Conservation (phyloP, 2,888 invertebrate species). For the Argynnis bischoffii region DNA sequence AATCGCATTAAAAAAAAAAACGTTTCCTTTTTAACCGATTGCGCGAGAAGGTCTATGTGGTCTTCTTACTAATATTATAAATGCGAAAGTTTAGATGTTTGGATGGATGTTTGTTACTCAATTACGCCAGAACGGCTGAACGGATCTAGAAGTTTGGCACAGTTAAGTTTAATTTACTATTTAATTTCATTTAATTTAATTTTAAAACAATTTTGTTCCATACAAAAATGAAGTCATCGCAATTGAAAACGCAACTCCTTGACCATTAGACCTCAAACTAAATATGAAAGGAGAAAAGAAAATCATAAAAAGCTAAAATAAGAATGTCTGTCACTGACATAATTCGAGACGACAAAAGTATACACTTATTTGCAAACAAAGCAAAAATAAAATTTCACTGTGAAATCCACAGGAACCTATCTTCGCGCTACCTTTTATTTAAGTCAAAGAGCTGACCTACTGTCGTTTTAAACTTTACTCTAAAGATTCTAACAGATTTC, state of each 20-base stretch:
- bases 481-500: constrained; percentile 14
- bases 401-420: constrained; percentile 21
- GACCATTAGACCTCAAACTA: background rate
- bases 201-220: background rate
- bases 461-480: constrained; percentile 12
- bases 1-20: too few species aligned
- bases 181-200: too few species aligned
- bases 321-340: constrained; percentile 40
- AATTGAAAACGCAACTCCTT: background rate
- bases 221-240: background rate
- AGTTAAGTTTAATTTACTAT: too few species aligned
- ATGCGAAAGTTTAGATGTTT: too few species aligned
- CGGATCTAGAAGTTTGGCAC: too few species aligned
- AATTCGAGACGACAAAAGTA: constrained; percentile 35
- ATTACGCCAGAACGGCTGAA: too few species aligned
- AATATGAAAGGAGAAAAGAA: constrained; percentile 6
- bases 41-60: too few species aligned
- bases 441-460: constrained; percentile 17
- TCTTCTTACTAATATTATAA: too few species aligned
- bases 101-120: too few species aligned
- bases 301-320: constrained; percentile 8
- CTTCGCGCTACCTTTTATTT: constrained; percentile 8
- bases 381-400: constrained; percentile 35
- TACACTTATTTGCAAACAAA: constrained; percentile 36
- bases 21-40: too few species aligned